phyloP scores from a whole-genome alignment of 2,797 vertebrate species.

The Amblyopsis hoosieri region DNA sequence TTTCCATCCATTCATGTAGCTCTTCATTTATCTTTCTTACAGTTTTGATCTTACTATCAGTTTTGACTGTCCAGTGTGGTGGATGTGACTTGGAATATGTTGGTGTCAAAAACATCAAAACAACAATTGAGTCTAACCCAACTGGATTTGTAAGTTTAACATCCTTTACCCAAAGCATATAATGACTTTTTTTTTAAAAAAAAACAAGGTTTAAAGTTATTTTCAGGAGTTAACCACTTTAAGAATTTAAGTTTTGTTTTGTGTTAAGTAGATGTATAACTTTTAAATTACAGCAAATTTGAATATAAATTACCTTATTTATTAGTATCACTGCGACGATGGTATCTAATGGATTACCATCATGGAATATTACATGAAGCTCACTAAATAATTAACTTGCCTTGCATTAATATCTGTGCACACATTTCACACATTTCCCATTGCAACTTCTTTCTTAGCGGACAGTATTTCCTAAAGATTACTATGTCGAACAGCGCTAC shows the following conservation, averaged over 20 bases:
- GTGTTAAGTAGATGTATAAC: too few species aligned
- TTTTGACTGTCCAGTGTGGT: constrained; percentile 74
- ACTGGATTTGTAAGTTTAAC: constrained; percentile 77
- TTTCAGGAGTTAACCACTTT: too few species aligned
- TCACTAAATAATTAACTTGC: not conserved
- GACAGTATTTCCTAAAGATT: constrained; percentile 79
- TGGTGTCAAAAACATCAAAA: constrained; percentile 67
- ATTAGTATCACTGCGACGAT: too few species aligned
- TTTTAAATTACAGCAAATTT: too few species aligned
- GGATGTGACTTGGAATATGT: constrained; percentile 68
- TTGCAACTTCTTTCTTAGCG: constrained; percentile 51
- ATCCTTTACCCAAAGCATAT: not conserved
- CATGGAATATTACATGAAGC: too few species aligned
- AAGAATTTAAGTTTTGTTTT: too few species aligned
- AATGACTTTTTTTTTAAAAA: not conserved
- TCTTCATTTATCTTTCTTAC: constrained; percentile 24
- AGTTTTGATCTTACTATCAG: constrained; percentile 79
- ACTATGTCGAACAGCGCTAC: constrained; percentile 73
- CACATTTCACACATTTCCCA: not conserved
- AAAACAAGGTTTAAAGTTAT: too few species aligned
- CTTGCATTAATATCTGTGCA: not conserved
- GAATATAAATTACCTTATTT: too few species aligned
- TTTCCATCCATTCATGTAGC: constrained; percentile 60
- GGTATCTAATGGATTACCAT: too few species aligned
- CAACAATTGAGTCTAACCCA: constrained; percentile 64